Base-by-base conservation (phyloP, 30 jellyfish, hydroid and myxozoan species). In the Turritopsis rubra region DNA sequence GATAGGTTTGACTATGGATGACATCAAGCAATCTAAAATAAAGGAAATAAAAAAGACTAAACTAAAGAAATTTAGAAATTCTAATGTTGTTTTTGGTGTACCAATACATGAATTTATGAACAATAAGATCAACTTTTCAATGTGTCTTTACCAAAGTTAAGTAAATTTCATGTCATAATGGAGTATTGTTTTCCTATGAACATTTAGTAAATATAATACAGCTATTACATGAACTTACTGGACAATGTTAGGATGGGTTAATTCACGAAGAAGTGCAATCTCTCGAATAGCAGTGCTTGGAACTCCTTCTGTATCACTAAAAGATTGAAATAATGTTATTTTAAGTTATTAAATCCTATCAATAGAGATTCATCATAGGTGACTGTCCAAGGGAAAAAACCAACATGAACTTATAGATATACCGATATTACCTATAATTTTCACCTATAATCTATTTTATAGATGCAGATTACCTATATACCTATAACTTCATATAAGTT, bases 221-320 rank as follows among this genome's bases (percentile, higher is more conserved):
- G 21, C 21, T 8, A 28, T 19, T n/a, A n/a, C 8, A 24, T 17
- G 0, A 27, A 21, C 95, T 75, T 89, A 89, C 99, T 85, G 95
- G 80, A 94, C 96, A 24, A 94, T 85, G 84, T 85, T 94, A 66
- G 97, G 96, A 79, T 94, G 99, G 28, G 77, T 65, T 21, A 94
- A 87, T 83, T 94, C 99, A 52, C 90, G 91, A 19, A 94, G 95
- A 13, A 89, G 52, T 28, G 99, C 96, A 71, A 94, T 94, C 73
- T 94, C 99, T 77, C 99, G 70, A 65, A 94, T 94, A 1, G 99
- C 99, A 1, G 99, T 89, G 81, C 99, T 94, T 53, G 99, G 99
- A 24, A 94, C 99, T 18, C 99, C 99, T 27, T 94, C 99, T 21
- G 99, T 88, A 73, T 93, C 99, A 24, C 99, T 93, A 74, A 26